Percentiles rank a stretch among this genome's conserved stretches.
Evolutionary conservation across 2,888 invertebrate species (phyloP).

Genomic region (Lithophane semibrunnea): DNA sequence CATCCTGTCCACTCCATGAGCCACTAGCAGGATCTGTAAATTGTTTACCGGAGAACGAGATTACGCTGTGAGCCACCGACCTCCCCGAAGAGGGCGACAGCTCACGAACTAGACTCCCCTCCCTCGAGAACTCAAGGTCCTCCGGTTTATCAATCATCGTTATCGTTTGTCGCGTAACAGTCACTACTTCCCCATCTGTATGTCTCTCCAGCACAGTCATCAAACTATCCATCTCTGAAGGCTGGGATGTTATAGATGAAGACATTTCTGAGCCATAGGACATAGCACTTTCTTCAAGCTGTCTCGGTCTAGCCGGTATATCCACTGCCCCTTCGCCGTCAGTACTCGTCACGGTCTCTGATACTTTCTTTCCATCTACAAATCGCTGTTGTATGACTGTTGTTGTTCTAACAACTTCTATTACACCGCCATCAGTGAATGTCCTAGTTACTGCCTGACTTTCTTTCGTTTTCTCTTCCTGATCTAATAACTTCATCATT

Average conservation of each 20-base stretch:
- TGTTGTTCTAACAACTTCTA: slow-evolving; percentile 86
- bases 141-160: slow-evolving; percentile 84
- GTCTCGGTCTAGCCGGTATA: slow-evolving; percentile 82
- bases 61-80: slow-evolving; percentile 87
- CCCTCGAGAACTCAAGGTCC: slow-evolving; percentile 85
- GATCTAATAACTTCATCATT: slow-evolving; percentile 90
- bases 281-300: slow-evolving; percentile 82
- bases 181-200: slow-evolving; percentile 87
- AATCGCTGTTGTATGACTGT: slow-evolving; percentile 87
- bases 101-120: slow-evolving; percentile 85
- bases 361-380: slow-evolving; percentile 88
- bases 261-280: slow-evolving; percentile 89
- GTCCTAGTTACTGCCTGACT: slow-evolving; percentile 74
- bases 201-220: slow-evolving; percentile 87
- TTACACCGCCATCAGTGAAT: slow-evolving; percentile 80
- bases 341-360: slow-evolving; percentile 84
- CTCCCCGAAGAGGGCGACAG: slow-evolving; percentile 89
- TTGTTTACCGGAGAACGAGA: slow-evolving; percentile 87
- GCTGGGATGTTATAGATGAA: slow-evolving; percentile 88
- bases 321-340: slow-evolving; percentile 87
- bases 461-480: slow-evolving; percentile 86
- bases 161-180: slow-evolving; percentile 82
- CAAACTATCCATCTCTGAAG: slow-evolving; percentile 88
- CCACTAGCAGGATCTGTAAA: slow-evolving; percentile 91
- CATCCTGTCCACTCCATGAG: slow-evolving; percentile 90